A percentile compares a stretch with the other conserved stretches of the same genome.
phyloP scores from a whole-genome alignment of 2,888 invertebrate species.

The Cordilura impudica region DNA sequence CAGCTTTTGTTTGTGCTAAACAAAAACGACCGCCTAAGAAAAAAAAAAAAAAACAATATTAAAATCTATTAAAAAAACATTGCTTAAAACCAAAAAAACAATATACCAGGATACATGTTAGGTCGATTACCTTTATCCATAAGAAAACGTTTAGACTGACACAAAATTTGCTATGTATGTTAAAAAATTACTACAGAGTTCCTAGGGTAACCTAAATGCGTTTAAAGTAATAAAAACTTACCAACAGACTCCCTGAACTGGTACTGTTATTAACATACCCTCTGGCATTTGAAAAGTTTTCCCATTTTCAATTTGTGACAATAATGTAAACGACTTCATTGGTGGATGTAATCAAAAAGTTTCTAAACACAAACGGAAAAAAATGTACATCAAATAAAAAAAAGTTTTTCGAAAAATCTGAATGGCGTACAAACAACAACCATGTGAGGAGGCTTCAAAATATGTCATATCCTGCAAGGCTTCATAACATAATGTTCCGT shows the following conservation, averaged over 20 bases:
- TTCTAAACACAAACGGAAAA: conserved; percentile 58
- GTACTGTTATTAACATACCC: conserved; percentile 68
- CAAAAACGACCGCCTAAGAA: conserved; percentile 71
- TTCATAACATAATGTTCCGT: conserved; percentile 63
- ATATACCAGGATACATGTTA: conserved; percentile 72
- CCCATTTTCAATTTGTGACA: conserved; percentile 59
- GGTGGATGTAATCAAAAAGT: conserved; percentile 70
- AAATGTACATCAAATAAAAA: not conserved
- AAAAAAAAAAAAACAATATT: not conserved
- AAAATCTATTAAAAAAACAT: not conserved
- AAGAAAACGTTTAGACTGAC: conserved; percentile 68
- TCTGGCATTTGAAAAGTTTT: conserved; percentile 46
- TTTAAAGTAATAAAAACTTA: conserved; percentile 48
- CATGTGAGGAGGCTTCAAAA: conserved; percentile 68
- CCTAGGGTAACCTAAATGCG: not conserved
- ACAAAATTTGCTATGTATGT: not conserved
- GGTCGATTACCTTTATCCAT: conserved; percentile 56
- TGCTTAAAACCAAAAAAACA: too few species aligned
- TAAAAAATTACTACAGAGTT: not conserved
- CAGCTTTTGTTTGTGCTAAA: conserved; percentile 70
- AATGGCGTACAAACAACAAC: too few species aligned
- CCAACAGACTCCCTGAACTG: conserved; percentile 71
- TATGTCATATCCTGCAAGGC: conserved; percentile 67
- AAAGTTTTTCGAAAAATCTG: not conserved
- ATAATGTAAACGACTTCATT: conserved; percentile 67